phyloP scores from a whole-genome alignment of 2,113 vertebrate species.

The Marmota monax region DNA sequence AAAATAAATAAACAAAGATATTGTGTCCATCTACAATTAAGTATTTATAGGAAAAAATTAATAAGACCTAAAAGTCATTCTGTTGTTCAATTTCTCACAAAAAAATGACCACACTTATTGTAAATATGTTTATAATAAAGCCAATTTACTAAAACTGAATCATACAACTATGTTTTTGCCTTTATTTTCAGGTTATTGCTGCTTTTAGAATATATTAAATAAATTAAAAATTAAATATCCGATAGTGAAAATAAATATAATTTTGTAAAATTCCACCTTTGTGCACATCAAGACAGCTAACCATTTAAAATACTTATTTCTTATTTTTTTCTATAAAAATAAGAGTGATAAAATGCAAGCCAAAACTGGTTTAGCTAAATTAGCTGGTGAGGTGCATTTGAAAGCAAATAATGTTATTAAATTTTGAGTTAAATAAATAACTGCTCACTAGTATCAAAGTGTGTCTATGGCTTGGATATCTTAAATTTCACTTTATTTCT shows the following conservation, averaged over 20 bases:
- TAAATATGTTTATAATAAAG: conserved; percentile 29
- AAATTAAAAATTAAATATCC: conserved; percentile 34
- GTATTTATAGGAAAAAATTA: neutral
- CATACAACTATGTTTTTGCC: neutral
- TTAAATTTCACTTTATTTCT: neutral
- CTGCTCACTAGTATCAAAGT: neutral
- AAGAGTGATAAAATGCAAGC: neutral
- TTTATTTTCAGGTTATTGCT: conserved; percentile 9
- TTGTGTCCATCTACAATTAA: too few relatives aligned
- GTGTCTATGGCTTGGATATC: conserved; percentile 30
- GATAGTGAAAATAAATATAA: neutral
- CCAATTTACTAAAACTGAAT: conserved; percentile 20
- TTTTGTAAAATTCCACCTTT: conserved; percentile 24
- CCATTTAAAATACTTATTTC: neutral
- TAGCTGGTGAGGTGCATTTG: neutral
- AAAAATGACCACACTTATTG: neutral
- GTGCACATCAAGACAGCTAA: neutral
- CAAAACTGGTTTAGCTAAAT: conserved; percentile 12
- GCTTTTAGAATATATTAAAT: conserved; percentile 26
- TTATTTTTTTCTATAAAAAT: neutral
- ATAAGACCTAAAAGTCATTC: neutral
- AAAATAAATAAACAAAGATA: too few relatives aligned
- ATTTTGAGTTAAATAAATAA: conserved; percentile 33
- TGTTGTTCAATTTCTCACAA: neutral
- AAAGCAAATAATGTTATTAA: neutral